Base-by-base conservation (phyloP, 2,888 invertebrate genomes). In the Hydraecia micacea region DNA sequence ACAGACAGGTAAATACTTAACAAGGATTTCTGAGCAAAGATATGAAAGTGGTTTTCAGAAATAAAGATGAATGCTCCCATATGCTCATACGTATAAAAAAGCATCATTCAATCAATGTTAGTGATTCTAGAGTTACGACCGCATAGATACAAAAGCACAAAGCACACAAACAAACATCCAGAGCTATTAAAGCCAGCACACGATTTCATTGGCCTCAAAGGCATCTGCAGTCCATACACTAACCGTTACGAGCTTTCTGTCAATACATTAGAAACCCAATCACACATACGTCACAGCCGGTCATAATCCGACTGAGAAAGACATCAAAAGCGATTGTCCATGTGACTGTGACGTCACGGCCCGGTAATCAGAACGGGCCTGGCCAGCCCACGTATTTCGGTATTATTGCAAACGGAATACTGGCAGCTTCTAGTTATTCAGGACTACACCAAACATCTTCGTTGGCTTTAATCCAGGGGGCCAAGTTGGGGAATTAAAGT, bases 401-500 rank as follows among this genome's bases (percentile, higher is more conserved):
- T 92, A 92, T 93, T 92, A 94, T 92, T 90, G 92, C 92, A 90
- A 92, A 92, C 92, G 91, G 92, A 92, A 91, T 91, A 93, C 92
- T 91, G 91, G 88, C 90, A 88, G 82, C 91, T 91, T 93, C 93
- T 94, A 94, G 95, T 94, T 95, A 95, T 95, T 95, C 94, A 94
- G 93, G 92, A 94, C 93, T 93, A 93, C 93, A 93, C 93, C 93
- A 95, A 96, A 96, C 95, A 95, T 95, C 96, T 96, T 95, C 93
- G 91, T 95, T 96, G 96, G 95, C 95, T 95, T 94, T 94, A 95
- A 95, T 96, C 96, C 96, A 95, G 94, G 91, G 93, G 91, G 88
- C 91, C 88, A 88, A 84, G 84, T 79, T 83, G 65, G 32, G 77
- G 92, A 91, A 71, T 78, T 89, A 90, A 15, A 81, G 36, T 0